Conservation (phyloP, 2,888 invertebrate species). For the Tinea semifulvella region DNA sequence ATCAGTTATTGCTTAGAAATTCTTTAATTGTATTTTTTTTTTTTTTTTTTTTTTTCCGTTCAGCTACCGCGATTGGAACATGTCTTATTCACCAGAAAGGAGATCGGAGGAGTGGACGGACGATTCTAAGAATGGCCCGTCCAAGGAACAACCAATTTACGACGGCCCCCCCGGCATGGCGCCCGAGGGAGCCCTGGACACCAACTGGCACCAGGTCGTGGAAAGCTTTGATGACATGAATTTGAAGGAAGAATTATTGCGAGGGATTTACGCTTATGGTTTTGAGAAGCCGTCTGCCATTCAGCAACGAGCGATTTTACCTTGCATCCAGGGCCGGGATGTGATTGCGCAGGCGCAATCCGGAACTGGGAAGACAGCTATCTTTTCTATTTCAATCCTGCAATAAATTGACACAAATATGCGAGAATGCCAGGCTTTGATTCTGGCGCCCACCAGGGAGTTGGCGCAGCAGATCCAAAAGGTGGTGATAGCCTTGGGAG, state of each 20-base stretch:
- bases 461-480: slow-evolving; percentile 82
- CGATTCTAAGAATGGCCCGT: slow-evolving; percentile 78
- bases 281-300: slow-evolving; percentile 99
- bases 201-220: slow-evolving; percentile 92
- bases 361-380: slow-evolving; percentile 99
- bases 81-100: slow-evolving; percentile 83
- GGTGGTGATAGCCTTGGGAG: slow-evolving; percentile 97
- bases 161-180: slow-evolving; percentile 90
- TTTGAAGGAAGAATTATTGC: slow-evolving; percentile 91
- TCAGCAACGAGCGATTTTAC: slow-evolving; percentile 98
- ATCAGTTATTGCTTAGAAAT: too few species aligned
- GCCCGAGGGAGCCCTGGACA: slow-evolving; percentile 91
- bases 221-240: slow-evolving; percentile 99
- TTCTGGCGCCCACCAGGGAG: slow-evolving; percentile 94
- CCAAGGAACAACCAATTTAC: slow-evolving; percentile 69
- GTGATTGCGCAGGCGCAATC: slow-evolving; percentile 99
- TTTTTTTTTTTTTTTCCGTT: slow-evolving; percentile 81
- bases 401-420: slow-evolving; percentile 93
- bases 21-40: too few species aligned
- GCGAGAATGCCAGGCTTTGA: slow-evolving; percentile 95
- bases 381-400: slow-evolving; percentile 98
- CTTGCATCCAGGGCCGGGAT: slow-evolving; percentile 94
- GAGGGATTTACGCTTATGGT: slow-evolving; percentile 99
- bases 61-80: slow-evolving; percentile 81
- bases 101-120: slow-evolving; percentile 79